Evolutionary conservation across 2,797 vertebrate genomes (phyloP).

Genomic region (Coregonus suidteri): DNA sequence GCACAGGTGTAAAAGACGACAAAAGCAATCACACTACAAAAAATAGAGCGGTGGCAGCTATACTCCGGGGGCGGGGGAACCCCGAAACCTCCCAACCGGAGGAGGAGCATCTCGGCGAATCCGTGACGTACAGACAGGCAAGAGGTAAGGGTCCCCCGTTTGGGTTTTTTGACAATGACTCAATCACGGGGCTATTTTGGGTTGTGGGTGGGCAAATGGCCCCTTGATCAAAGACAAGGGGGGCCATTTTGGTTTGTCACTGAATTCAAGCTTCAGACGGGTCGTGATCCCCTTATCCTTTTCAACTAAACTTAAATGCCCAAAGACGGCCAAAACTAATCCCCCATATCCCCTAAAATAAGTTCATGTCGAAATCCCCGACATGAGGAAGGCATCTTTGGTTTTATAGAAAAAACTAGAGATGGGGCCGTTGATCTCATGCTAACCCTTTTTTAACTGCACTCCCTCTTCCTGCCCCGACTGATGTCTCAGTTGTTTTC

Average conservation of each 20-base stretch:
- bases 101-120: no score
- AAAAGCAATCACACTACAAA: no score
- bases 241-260: not conserved
- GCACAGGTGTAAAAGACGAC: no score
- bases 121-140: not conserved
- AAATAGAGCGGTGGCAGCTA: no score
- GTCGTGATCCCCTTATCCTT: no score
- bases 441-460: slow-evolving; percentile 26
- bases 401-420: not conserved
- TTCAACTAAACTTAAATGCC: not conserved
- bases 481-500: slow-evolving; percentile 39
- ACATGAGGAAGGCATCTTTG: not conserved
- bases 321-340: slow-evolving; percentile 1
- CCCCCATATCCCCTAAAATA: slow-evolving; percentile 3
- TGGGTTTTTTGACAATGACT: not conserved
- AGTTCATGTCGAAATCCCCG: not conserved
- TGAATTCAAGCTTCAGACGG: not conserved
- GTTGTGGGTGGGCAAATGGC: no score
- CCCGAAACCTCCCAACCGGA: no score
- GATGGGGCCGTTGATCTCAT: slow-evolving; percentile 42
- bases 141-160: not conserved
- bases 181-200: not conserved
- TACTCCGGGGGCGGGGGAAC: no score
- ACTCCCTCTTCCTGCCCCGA: slow-evolving; percentile 44
- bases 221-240: no score